phyloP scores from a whole-genome alignment of 1,140 invertebrate genomes.

The Brachionus koreanus region DNA sequence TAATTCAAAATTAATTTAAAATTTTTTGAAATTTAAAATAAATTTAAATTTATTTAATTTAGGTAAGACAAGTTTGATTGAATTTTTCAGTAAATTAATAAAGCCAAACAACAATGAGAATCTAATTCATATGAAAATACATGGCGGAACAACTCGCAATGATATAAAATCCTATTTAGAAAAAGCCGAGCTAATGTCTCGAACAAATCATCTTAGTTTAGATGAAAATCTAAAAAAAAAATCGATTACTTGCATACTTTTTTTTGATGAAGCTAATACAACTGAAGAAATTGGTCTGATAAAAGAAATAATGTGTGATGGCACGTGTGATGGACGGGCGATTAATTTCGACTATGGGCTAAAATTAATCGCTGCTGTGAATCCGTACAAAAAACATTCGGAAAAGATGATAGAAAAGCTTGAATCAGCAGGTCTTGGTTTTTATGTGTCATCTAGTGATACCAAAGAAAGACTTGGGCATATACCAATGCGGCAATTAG shows the following conservation, averaged over 20 bases:
- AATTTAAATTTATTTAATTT: no score
- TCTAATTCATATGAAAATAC: constrained; percentile 49
- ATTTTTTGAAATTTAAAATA: background rate
- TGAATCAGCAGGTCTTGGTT: constrained; percentile 53
- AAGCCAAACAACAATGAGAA: background rate
- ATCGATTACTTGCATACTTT: constrained; percentile 51
- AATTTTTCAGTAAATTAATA: constrained; percentile 14
- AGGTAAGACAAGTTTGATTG: constrained; percentile 28
- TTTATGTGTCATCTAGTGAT: constrained; percentile 50
- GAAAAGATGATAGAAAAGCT: constrained; percentile 51
- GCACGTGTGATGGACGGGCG: constrained; percentile 48
- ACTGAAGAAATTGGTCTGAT: constrained; percentile 54
- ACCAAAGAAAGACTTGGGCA: constrained; percentile 48
- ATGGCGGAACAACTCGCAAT: constrained; percentile 51
- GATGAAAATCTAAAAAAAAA: constrained; percentile 13
- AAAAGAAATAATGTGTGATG: constrained; percentile 56
- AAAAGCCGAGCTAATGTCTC: constrained; percentile 47
- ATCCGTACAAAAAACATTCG: constrained; percentile 54
- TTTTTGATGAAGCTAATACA: constrained; percentile 57
- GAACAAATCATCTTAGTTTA: constrained; percentile 46
- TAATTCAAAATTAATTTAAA: background rate
- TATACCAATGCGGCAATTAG: constrained; percentile 53
- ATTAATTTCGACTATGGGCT: constrained; percentile 48
- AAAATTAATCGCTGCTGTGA: constrained; percentile 54
- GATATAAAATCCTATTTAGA: constrained; percentile 51